Conservation (phyloP, 2,888 invertebrate genomes). For the Aphidoletes aphidimyza region DNA sequence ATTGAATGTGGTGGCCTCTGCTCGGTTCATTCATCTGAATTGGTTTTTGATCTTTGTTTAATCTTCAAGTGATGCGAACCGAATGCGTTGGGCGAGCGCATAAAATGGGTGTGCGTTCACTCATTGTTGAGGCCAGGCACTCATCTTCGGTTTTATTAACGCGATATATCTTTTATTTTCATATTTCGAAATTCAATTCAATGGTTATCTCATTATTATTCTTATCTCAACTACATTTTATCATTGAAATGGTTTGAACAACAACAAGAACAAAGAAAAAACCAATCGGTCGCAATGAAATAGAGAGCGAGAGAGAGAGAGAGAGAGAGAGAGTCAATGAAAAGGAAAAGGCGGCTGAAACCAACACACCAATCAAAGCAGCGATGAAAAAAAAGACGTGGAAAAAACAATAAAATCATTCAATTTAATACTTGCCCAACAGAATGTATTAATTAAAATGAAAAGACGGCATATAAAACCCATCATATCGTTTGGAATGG, state of each 20-base stretch:
- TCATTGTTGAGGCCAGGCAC: too few relatives aligned
- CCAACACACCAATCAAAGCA: too few relatives aligned
- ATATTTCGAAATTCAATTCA: slow-evolving; percentile 31
- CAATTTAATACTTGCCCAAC: slow-evolving; percentile 40
- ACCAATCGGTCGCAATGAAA: background rate
- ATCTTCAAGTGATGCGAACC: background rate
- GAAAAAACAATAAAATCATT: slow-evolving; percentile 41
- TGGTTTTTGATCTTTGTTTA: slow-evolving; percentile 2
- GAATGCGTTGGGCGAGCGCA: too few relatives aligned
- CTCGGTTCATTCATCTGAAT: background rate
- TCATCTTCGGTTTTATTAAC: slow-evolving; percentile 4
- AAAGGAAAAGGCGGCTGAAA: background rate
- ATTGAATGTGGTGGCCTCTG: background rate
- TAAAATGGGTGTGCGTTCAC: too few relatives aligned
- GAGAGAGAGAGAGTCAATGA: background rate
- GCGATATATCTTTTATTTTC: slow-evolving; percentile 8
- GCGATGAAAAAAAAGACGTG: background rate
- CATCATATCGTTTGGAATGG: background rate
- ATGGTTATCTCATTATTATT: slow-evolving; percentile 47
- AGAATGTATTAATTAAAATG: slow-evolving; percentile 45
- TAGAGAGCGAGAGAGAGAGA: background rate
- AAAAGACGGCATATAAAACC: slow-evolving; percentile 11
- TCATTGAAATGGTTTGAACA: background rate
- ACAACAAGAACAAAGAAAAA: background rate
- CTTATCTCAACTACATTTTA: slow-evolving; percentile 49